Evolutionary conservation across 2,888 invertebrate genomes (phyloP).

Genomic region (Drosophila kokeensis): DNA sequence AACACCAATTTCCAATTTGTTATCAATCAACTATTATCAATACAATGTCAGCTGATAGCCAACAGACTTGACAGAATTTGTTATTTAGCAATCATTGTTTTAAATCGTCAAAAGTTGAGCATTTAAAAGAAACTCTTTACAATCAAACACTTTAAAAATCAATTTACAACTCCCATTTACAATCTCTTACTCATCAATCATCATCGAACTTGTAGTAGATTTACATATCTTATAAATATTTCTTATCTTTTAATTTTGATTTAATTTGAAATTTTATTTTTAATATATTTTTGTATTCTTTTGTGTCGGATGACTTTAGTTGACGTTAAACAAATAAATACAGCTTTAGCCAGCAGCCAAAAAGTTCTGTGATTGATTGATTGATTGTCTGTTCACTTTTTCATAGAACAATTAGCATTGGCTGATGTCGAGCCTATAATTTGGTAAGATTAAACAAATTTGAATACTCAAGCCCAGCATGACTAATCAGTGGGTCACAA

Average conservation of each 20-base stretch:
- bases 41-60: neutral
- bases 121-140: neutral
- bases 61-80: neutral
- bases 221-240: neutral
- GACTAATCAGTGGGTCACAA: slow-evolving; percentile 35
- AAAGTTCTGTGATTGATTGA: neutral
- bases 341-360: neutral
- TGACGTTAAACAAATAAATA: neutral
- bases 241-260: neutral
- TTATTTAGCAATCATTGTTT: no score
- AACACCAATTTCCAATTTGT: neutral
- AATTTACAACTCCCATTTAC: neutral
- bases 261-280: neutral
- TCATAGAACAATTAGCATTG: neutral
- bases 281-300: neutral
- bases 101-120: neutral
- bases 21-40: neutral
- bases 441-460: neutral
- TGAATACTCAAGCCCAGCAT: neutral
- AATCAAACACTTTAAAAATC: neutral
- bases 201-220: neutral
- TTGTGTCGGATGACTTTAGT: neutral
- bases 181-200: neutral
- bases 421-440: neutral
- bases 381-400: neutral